Evolutionary conservation across 2,797 vertebrate genomes (phyloP).

Genomic region (Telmatherina bonti): DNA sequence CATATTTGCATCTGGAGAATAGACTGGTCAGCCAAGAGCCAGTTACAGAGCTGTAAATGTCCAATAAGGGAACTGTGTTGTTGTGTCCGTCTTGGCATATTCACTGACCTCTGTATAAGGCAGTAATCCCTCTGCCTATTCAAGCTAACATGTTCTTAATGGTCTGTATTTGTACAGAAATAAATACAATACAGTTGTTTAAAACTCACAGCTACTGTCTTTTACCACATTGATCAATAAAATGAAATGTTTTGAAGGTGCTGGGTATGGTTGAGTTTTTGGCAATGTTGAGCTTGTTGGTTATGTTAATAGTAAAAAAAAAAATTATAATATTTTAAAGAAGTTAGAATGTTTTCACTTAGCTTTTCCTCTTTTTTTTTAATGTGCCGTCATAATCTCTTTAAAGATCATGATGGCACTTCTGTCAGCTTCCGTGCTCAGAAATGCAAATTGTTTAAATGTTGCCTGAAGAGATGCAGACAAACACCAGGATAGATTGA

Average conservation of each 20-base stretch:
- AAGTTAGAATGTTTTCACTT: background rate
- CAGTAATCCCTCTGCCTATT: constrained; percentile 56
- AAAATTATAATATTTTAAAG: background rate
- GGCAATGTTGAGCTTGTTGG: background rate
- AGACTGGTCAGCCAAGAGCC: constrained; percentile 20
- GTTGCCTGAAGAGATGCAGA: constrained; percentile 53
- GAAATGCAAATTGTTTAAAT: constrained; percentile 47
- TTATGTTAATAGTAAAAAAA: background rate
- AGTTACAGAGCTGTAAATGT: constrained; percentile 40
- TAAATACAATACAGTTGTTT: constrained; percentile 44
- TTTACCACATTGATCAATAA: constrained; percentile 84
- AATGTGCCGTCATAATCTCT: background rate
- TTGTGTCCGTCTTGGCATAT: constrained; percentile 52
- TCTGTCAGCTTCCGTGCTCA: constrained; percentile 57
- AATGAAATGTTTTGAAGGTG: constrained; percentile 82
- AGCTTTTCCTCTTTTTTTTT: too few relatives aligned
- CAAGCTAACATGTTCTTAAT: constrained; percentile 55
- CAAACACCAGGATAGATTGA: constrained; percentile 61
- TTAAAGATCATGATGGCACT: too few relatives aligned
- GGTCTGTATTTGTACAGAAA: constrained; percentile 62
- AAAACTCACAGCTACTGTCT: constrained; percentile 71
- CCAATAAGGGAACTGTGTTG: constrained; percentile 35
- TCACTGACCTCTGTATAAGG: constrained; percentile 61
- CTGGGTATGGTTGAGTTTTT: constrained; percentile 49
- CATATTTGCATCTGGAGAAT: constrained; percentile 30